These are phyloP conservation scores for Ophion obscuratus DNA, from an alignment of 2,888 invertebrate species.

Conservation along the genomic window DNA sequence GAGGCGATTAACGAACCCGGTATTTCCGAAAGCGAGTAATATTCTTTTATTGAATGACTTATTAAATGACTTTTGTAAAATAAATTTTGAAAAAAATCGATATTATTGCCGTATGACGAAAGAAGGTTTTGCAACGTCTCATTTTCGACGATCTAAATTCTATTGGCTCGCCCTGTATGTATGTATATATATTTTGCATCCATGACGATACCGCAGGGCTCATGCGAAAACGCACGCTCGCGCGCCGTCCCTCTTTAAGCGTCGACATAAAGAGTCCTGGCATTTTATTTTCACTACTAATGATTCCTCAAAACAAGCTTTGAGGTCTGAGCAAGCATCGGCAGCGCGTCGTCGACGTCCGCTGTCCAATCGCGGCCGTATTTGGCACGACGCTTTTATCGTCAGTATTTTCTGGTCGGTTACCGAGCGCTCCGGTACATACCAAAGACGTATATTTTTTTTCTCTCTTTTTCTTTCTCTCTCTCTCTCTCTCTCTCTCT, in stretches of 20 bases:
- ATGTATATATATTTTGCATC: conserved; percentile 21
- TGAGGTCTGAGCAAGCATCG: conserved; percentile 68
- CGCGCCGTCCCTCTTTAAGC: conserved; percentile 44
- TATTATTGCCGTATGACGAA: no score
- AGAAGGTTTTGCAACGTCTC: no score
- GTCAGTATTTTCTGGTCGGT: conserved; percentile 72
- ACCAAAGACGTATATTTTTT: conserved; percentile 65
- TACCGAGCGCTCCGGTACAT: conserved; percentile 49
- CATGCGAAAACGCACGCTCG: conserved; percentile 39
- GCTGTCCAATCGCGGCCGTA: conserved; percentile 71
- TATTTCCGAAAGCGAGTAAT: no score
- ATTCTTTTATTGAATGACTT: no score
- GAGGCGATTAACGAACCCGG: no score
- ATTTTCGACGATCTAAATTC: no score
- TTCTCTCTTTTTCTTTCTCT: background rate
- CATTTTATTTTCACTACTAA: conserved; percentile 72
- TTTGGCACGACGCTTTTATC: conserved; percentile 76
- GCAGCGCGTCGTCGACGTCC: conserved; percentile 27
- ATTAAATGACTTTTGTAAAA: no score
- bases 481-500: no score
- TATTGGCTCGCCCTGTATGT: no score
- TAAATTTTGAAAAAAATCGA: no score
- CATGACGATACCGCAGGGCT: conserved; percentile 48
- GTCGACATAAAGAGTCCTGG: conserved; percentile 55
- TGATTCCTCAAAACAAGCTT: conserved; percentile 79